Conservation (phyloP, 2,888 invertebrate species). For the Agrochola lychnidis region DNA sequence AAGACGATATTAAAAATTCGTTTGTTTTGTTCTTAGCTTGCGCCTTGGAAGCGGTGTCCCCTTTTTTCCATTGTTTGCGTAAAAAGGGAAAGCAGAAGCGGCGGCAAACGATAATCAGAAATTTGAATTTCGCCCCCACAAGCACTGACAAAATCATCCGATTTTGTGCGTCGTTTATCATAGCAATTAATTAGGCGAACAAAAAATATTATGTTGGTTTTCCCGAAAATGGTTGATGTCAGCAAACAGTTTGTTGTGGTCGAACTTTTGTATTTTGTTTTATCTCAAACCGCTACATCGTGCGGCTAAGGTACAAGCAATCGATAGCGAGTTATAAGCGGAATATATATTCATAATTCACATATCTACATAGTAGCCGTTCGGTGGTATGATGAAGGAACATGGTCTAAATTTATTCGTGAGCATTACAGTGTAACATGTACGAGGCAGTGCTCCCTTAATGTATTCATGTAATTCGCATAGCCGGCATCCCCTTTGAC, state of each 20-base stretch:
- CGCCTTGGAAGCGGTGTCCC: slow-evolving; percentile 87
- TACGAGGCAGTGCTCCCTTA: slow-evolving; percentile 88
- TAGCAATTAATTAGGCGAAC: slow-evolving; percentile 86
- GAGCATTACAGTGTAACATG: slow-evolving; percentile 89
- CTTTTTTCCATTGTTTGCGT: slow-evolving; percentile 89
- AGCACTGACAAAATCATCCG: slow-evolving; percentile 85
- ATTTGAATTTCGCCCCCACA: slow-evolving; percentile 88
- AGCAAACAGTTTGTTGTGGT: slow-evolving; percentile 74
- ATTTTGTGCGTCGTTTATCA: slow-evolving; percentile 88
- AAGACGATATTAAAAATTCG: slow-evolving; percentile 91
- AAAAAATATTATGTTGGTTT: slow-evolving; percentile 82
- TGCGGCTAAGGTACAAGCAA: slow-evolving; percentile 56
- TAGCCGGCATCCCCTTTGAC: slow-evolving; percentile 90
- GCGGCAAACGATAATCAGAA: slow-evolving; percentile 88
- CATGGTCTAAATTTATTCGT: slow-evolving; percentile 89
- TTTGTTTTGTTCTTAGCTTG: slow-evolving; percentile 90
- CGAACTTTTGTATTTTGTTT: slow-evolving; percentile 73
- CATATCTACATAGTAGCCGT: slow-evolving; percentile 84
- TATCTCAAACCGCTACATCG: slow-evolving; percentile 63
- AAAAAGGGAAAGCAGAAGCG: slow-evolving; percentile 85
- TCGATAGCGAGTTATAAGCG: slow-evolving; percentile 72
- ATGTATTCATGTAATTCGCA: slow-evolving; percentile 91
- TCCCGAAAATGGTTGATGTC: slow-evolving; percentile 78
- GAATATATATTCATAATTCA: slow-evolving; percentile 84
- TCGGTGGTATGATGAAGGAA: slow-evolving; percentile 85